Base-by-base conservation (phyloP, 2,888 invertebrate genomes). In the Coelinius sp. region DNA sequence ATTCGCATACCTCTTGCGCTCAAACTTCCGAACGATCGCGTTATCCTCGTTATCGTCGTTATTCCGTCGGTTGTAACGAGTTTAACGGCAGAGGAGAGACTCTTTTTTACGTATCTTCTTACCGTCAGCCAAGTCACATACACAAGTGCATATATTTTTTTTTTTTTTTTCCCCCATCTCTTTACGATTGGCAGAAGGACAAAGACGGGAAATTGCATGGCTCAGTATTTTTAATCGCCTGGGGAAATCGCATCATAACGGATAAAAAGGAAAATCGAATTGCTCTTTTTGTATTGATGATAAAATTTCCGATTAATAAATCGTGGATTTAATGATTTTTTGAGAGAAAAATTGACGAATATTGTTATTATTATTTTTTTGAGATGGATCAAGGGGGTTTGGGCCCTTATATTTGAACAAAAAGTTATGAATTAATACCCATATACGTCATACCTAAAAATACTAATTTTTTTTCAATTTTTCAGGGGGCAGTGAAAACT, bases 11-110 rank as follows among this genome's bases (percentile, higher is more conserved):
- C 46, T 41, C 67, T 67, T 67, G 52, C 67, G 67, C n/a, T 63
- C 22, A 41, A 71, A 71, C 71, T 35, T 59, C 56, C 71, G 71
- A 71, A 71, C 71, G 62, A 71, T 71, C 71, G 71, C 67, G 71
- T 71, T 71, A 71, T 71, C 71, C 46, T 66, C 70, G 65, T 70
- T 63, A 69, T 69, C 62, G 52, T 70, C 70, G 62, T 68, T 70
- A 70, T 70, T 53, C 52, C 35, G 71, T 71, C 71, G 52, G 65
- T 66, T 24, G 67, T 71, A 71, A 71, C 71, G 71, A 71, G 71
- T 71, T 71, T 53, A 27, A 44, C 59, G 59, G 63, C 20, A 35
- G 31, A 35, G 59, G 59, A 62, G 46, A 31, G 20, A 49, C 22
- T 64, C 46, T 31, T 69, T 59, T 62, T 62, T 63, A 31, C 62